Base-by-base conservation (phyloP, 2,797 vertebrate genomes). In the Oophaga sylvatica region DNA sequence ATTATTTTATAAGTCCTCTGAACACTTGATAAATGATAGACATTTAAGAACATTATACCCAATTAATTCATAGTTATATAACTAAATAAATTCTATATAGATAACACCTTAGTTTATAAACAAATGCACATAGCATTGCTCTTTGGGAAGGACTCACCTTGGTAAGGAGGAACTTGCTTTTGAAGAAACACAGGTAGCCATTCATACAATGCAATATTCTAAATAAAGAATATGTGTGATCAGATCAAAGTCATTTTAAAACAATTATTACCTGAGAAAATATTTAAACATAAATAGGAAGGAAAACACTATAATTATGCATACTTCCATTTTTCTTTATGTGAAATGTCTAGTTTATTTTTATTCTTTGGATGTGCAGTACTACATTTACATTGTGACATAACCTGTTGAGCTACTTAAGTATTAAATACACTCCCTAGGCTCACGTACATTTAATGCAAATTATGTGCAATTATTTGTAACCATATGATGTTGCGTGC, bases 181-280 rank as follows among this genome's bases (percentile, higher is more conserved):
- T 91, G 90, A 90, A 95, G 90, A 76, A 95, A 90, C 20, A 87
- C 92, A 0, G 97, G 97, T 86, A 99, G 94, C 98, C 98, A 99
- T 90, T 99, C 97, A 0, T 99, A 98, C 63, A 98, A 87, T 17
- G 94, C 94, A 2, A 99, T 97, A 81, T 93, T 98, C 98, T 99
- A 90, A n/a, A 63, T 8, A 53, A 86, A 85, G n/a, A 85, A 41
- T 56, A 83, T 16, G 56, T 62, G 11, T 77, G 16, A n/a, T n/a
- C 11, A 53, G 8, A 5, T 83, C n/a, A 84, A 29, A 60, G 60
- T 17, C 11, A 53, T 76, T 76, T 5, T 35, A 83, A 60, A 79
- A 31, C 17, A 65, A 12, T 17, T 48, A 26, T 76, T 5, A 76
- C 5, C 20, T 73, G 9, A 75, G 10, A 15, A 48, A 75, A 48